Evolutionary conservation across 2,888 invertebrate species (phyloP).

Genomic region (Idaea straminata): DNA sequence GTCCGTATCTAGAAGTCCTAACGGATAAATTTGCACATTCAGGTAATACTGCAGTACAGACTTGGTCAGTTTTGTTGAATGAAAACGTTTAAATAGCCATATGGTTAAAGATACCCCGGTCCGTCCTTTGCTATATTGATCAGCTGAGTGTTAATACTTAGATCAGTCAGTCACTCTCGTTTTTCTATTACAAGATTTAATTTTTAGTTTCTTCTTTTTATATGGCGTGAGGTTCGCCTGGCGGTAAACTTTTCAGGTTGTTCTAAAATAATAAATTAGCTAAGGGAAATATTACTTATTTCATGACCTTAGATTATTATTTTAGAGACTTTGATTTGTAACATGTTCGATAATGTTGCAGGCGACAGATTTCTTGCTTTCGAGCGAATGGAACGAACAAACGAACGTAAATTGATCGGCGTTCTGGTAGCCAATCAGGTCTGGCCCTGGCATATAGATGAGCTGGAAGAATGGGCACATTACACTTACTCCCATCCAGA

Average conservation of each 20-base stretch:
- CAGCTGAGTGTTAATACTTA: too few relatives aligned
- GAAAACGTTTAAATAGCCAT: too few relatives aligned
- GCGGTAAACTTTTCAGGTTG: too few relatives aligned
- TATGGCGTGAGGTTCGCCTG: too few relatives aligned
- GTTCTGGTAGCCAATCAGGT: slow-evolving; percentile 68
- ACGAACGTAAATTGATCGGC: slow-evolving; percentile 67
- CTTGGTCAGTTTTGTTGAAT: not conserved
- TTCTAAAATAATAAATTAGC: too few relatives aligned
- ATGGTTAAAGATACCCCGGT: too few relatives aligned
- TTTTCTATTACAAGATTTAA: too few relatives aligned
- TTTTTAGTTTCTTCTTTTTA: too few relatives aligned
- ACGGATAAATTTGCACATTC: slow-evolving; percentile 52
- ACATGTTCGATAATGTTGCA: slow-evolving; percentile 25
- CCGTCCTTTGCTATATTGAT: too few relatives aligned
- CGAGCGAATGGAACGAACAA: slow-evolving; percentile 52
- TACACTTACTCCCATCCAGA: slow-evolving; percentile 57
- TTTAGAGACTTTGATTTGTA: not conserved
- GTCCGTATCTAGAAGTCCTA: slow-evolving; percentile 50
- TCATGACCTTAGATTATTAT: too few relatives aligned
- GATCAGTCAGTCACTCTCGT: too few relatives aligned
- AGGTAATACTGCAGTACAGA: slow-evolving; percentile 39
- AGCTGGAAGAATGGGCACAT: slow-evolving; percentile 77
- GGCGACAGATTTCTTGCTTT: slow-evolving; percentile 57
- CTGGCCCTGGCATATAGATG: slow-evolving; percentile 73
- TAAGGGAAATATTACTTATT: too few relatives aligned